These are phyloP conservation scores for Dascyllus trimaculatus DNA, from an alignment of 2,113 vertebrate species.

Conservation along the genomic window DNA sequence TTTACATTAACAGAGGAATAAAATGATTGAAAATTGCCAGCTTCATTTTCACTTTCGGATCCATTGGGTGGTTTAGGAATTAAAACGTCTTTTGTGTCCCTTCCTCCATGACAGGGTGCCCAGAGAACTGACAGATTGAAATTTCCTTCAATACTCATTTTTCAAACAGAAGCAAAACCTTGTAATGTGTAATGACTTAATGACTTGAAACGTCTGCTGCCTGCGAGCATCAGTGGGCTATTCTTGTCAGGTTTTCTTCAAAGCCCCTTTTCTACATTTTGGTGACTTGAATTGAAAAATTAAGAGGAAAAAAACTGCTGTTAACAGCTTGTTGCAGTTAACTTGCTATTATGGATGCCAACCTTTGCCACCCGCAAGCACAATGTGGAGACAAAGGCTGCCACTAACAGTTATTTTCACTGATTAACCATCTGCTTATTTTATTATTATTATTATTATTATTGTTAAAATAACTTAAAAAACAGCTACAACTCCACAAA, in stretches of 20 bases:
- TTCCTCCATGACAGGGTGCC: neutral
- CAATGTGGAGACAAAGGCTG: neutral
- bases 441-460: neutral
- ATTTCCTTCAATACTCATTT: conserved; percentile 25
- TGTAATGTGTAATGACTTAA: conserved; percentile 26
- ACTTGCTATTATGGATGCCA: neutral
- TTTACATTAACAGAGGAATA: neutral
- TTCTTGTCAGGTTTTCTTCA: conserved; percentile 10
- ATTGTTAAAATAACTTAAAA: neutral
- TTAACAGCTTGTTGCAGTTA: neutral
- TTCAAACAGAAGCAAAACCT: conserved; percentile 35
- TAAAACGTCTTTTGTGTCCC: conserved; percentile 17
- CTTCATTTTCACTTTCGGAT: conserved; percentile 30
- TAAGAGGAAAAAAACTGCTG: neutral
- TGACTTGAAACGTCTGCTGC: conserved; percentile 28
- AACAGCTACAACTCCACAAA: neutral
- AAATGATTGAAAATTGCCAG: conserved; percentile 13
- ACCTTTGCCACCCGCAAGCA: neutral
- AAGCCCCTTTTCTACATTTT: conserved; percentile 14
- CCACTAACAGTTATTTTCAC: neutral
- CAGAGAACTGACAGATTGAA: conserved; percentile 32
- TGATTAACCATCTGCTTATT: neutral
- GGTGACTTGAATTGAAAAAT: conserved; percentile 20
- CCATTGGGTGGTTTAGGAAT: conserved; percentile 21
- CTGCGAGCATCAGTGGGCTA: conserved; percentile 4